Evolutionary conservation across 2,113 vertebrate genomes (phyloP).

Genomic region (Lates calcarifer): DNA sequence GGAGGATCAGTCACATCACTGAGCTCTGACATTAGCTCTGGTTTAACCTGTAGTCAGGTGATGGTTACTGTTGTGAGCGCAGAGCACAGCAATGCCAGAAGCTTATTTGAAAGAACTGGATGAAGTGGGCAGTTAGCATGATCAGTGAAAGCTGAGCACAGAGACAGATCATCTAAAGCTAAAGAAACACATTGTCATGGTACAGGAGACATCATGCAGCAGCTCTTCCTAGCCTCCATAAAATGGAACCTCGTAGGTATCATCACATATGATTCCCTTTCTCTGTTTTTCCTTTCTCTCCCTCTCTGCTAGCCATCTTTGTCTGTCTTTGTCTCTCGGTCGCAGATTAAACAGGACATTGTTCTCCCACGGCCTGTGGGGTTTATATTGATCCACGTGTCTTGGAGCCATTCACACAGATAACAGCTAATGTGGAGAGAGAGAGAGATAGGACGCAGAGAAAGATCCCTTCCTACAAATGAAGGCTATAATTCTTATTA

Average conservation of each 20-base stretch:
- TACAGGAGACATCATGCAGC: not conserved
- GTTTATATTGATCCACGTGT: conserved; percentile 38
- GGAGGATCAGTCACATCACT: not conserved
- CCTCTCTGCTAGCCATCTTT: conserved; percentile 3
- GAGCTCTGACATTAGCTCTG: too few relatives aligned
- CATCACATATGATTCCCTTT: not conserved
- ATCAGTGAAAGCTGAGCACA: not conserved
- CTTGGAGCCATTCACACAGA: conserved; percentile 20
- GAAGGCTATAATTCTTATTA: not conserved
- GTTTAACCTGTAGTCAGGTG: too few relatives aligned
- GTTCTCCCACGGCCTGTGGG: not conserved
- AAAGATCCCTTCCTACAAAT: not conserved
- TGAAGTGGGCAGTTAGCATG: not conserved
- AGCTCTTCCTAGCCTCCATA: not conserved
- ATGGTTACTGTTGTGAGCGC: too few relatives aligned
- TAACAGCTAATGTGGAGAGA: conserved; percentile 17
- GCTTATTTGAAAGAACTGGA: not conserved
- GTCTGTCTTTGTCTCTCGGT: conserved; percentile 12
- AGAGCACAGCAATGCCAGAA: too few relatives aligned
- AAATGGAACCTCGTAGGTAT: not conserved
- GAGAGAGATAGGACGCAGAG: not conserved
- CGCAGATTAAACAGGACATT: conserved; percentile 22
- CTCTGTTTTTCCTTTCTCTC: not conserved
- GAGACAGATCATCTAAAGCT: not conserved
- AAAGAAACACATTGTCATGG: not conserved